Base-by-base conservation (phyloP, 2,888 invertebrate species). In the Tanytarsus gracilentus region DNA sequence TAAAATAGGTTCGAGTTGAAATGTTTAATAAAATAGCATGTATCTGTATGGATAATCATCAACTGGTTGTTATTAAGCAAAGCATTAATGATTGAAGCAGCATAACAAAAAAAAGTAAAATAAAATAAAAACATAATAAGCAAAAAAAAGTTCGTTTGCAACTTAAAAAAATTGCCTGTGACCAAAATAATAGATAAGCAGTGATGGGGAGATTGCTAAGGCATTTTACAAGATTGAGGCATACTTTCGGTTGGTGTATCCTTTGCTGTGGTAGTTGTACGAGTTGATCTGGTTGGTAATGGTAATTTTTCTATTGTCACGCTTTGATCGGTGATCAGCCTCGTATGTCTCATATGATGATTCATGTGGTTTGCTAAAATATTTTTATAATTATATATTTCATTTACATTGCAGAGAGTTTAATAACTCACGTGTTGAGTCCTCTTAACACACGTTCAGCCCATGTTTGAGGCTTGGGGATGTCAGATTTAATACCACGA, bases 401-500 rank as follows among this genome's bases (percentile, higher is more conserved):
- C 23, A 25, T 5, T 21, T 48, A 5, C 21, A 11, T 30, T 30
- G n/a, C n/a, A n/a, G n/a, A n/a, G n/a, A n/a, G n/a, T 50, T 14
- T 50, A 50, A 25, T 25, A 21, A 61, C 64, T 56, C 65, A 74
- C 74, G 70, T 70, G 65, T 63, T 67, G 74, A 84, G 87, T 8
- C 85, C 85, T 65, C 89, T 78, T 62, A 89, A 78, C 39, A 83
- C 84, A 61, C 91, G 80, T 72, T 91, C 91, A 52, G 85, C 86
- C 91, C 91, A 91, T 27, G 88, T 89, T 74, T 90, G 87, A 14
- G 90, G 82, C 61, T 83, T 78, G 1, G 90, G 91, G 62, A 79
- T 77, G 66, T 89, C 89, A 52, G 84, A 79, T 21, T 68, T 64
- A 55, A 82, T 69, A 0, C 90, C 90, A 65, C 78, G 78, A 72